phyloP scores from a whole-genome alignment of 2,888 invertebrate genomes.

The Geotrupes spiniger region DNA sequence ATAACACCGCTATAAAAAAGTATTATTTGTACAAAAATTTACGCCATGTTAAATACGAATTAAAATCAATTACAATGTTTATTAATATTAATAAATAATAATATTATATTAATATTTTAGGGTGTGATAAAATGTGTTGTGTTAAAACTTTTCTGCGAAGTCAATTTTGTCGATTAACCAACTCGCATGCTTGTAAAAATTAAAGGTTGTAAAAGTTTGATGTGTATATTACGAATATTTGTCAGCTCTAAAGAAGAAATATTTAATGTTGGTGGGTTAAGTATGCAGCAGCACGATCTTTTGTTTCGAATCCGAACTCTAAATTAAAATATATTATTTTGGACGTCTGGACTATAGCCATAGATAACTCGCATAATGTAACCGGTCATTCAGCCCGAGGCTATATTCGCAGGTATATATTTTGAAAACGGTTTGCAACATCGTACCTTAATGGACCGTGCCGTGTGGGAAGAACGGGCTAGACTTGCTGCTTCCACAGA shows the following conservation, averaged over 20 bases:
- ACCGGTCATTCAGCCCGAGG: constrained; percentile 28
- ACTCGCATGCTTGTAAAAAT: too few species aligned
- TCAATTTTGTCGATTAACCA: too few species aligned
- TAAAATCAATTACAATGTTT: too few species aligned
- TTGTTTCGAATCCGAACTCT: constrained; percentile 21
- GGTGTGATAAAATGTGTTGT: too few species aligned
- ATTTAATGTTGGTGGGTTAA: constrained; percentile 16
- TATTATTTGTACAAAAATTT: too few species aligned
- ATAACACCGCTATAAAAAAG: too few species aligned
- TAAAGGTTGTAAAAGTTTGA: constrained; percentile 22
- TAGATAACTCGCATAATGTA: constrained; percentile 31
- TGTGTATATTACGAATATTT: constrained; percentile 18
- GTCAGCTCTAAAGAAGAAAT: constrained; percentile 16
- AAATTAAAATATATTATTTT: constrained; percentile 28
- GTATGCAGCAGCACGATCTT: constrained; percentile 18
- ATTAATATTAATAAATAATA: too few species aligned
- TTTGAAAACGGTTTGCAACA: constrained; percentile 30
- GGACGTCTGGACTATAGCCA: constrained; percentile 28
- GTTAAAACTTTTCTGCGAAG: too few species aligned
- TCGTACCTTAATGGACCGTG: constrained; percentile 26
- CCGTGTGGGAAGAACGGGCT: constrained; percentile 33
- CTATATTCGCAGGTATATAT: constrained; percentile 30
- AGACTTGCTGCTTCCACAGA: constrained; percentile 32
- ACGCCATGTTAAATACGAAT: too few species aligned
- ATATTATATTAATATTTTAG: too few species aligned